Evolutionary conservation across 1,140 invertebrate genomes (phyloP), one percentile per base, ranked within the genome.

Genomic region (Lepidurus arcticus): DNA sequence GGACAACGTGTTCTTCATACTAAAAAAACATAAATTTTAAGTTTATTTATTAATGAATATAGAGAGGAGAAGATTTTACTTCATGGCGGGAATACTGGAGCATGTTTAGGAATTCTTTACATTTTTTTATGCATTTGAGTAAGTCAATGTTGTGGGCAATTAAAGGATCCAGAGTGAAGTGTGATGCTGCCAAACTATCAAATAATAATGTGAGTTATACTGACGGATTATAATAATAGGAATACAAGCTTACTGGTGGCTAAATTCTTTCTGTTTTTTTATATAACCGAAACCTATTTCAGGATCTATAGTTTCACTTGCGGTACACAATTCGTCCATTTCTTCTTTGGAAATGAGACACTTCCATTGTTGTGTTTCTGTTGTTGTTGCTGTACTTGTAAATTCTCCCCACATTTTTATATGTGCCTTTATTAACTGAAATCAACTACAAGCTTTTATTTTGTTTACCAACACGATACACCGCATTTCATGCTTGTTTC

Each of bases 301-400:
- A 21, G 53, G 13, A 13, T 65, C n/a, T 34, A 4, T 34, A 34
- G 2, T 34, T 7, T 65, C 53, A 21, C 21, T 9, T n/a, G 21
- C 13, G 9, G 53, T 1, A 65, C 53, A 65, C 1, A 65, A n/a
- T 65, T 65, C 53, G 53, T 65, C 53, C 53, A 65, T 65, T 7
- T 65, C 53, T 65, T 65, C 53, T 65, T 65, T 65, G 21, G 53
- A 65, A 65, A 65, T 9, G 13, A 65, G 53, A 65, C 53, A 65
- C 21, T 65, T 65, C 53, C 6, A 65, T 7, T 13, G 13, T 16
- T 65, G 53, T 7, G 53, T 7, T 13, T 65, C 53, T n/a, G 53
- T 65, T 11, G 8, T 1, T 7, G 53, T 65, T 11, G 0, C 6
- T 7, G 13, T 11, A 21, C 21, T 65, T 21, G 21, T 21, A 65